Evolutionary conservation across 2,888 invertebrate species (phyloP), one percentile per base, ranked within the genome.

Genomic region (Dryadula phaetusa): DNA sequence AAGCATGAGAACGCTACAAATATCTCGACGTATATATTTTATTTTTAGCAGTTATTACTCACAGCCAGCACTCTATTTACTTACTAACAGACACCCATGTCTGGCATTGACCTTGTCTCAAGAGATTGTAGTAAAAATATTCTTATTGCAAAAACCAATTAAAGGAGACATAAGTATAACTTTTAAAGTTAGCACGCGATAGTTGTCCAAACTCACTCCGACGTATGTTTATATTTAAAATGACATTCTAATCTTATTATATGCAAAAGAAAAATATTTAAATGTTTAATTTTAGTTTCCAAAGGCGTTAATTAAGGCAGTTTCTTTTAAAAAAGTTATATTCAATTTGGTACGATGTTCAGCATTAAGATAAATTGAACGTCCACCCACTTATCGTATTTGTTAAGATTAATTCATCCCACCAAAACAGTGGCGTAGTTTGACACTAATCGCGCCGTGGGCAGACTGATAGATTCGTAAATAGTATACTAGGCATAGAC

Each of bases 101-200:
- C 83, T 88, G 90, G 86, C 90, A 91, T 90, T 92, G 92, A 91
- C 91, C 92, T 91, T 90, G 90, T 83, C 81, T 80, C 80, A 74
- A 76, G 75, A 76, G 76, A 73, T 75, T 79, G 80, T 75, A 74
- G 81, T 78, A 83, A 82, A 84, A 82, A 76, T 73, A 78, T n/a
- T n/a, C n/a, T n/a, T n/a, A n/a, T 75, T 75, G 75, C 77, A 72
- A 77, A 77, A 76, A 78, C 78, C 77, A 75, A 78, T 75, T 72
- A 74, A 74, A 70, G 73, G 72, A 54, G 44, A 52, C 58, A 32
- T 12, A 16, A 52, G n/a, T 52, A 28, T 16, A 8, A 8, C n/a
- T 3, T 49, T n/a, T 6, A n/a, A 49, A 49, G 7, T n/a, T n/a
- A n/a, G n/a, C n/a, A 49, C 7, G 1, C 25, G n/a, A 49, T 1